A percentile compares a stretch with the other conserved stretches of the same genome.
Conservation (phyloP, 2,113 vertebrate species). For the Engraulis encrasicolus region DNA sequence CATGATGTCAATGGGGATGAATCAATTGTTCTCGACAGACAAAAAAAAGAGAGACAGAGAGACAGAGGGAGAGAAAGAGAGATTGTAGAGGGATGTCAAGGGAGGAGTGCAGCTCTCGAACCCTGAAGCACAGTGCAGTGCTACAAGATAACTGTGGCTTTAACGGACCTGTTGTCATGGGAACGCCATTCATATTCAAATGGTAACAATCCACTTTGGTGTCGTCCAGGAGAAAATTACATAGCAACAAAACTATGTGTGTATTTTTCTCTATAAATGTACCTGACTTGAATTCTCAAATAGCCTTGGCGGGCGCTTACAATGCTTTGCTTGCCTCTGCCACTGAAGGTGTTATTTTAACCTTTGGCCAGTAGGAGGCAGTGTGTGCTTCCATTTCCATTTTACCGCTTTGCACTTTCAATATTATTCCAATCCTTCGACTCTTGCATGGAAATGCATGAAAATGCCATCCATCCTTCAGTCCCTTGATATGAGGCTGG, state of each 20-base stretch:
- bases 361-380: slow-evolving; percentile 37
- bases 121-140: slow-evolving; percentile 8
- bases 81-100: too few relatives aligned
- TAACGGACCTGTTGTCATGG: slow-evolving; percentile 39
- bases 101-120: too few relatives aligned
- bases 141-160: not conserved
- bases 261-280: not conserved
- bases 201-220: slow-evolving; percentile 1
- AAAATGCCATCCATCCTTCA: not conserved
- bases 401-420: not conserved
- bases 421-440: not conserved
- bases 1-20: not conserved
- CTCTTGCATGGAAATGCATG: not conserved
- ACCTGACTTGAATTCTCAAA: slow-evolving; percentile 17
- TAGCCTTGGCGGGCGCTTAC: not conserved
- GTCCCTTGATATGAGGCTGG: not conserved
- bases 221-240: not conserved
- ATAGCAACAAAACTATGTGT: slow-evolving; percentile 10
- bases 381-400: not conserved
- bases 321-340: not conserved
- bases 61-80: too few relatives aligned
- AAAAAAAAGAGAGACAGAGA: not conserved
- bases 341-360: not conserved
- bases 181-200: slow-evolving; percentile 34
- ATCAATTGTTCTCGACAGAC: not conserved